Base-by-base conservation (phyloP, 2,888 invertebrate species). In the Cephus pygmeus region DNA sequence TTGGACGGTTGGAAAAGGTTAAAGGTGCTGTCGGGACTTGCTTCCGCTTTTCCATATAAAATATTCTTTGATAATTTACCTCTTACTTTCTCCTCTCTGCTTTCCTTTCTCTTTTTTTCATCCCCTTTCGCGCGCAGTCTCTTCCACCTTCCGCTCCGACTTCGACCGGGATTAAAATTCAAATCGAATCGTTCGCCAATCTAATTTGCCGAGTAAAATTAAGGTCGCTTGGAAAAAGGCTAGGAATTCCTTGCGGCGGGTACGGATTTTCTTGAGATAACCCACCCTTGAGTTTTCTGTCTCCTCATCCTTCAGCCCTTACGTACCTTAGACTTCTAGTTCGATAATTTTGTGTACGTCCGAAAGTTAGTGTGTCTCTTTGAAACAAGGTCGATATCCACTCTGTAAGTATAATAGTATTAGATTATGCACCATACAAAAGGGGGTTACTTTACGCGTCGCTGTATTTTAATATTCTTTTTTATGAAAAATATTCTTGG, bases 1-100 rank as follows among this genome's bases (percentile, higher is more conserved):
- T 83, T 79, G 83, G 82, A 83, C 83, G 81, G 69, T 77, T 15
- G 75, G 75, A 69, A 30, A 34, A 74, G 30, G 69, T 69, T 78
- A 34, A 76, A 69, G 78, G 34, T 69, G 77, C 77, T 36, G 76
- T 78, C 68, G 40, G 33, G 71, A 78, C 78, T 69, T 6, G 23
- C 23, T 56, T 23, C 56, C 23, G 56, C 56, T 56, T 56, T 23
- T 56, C 56, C 2, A 2, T 56, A 56, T 23, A 23, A 56, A 56
- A 23, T 23, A 56, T 23, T 9, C 9, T 56, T 9, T 9, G 56
- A 56, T 23, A 56, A 56, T 56, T 56, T 56, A 56, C 56, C 56
- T 56, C 23, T 56, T 56, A 23, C 23, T 56, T 9, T 56, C 23
- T 56, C 56, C 56, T 35, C 23, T 30, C 11, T 68, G 40, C 34